Conservation (phyloP, 2,113 vertebrate genomes). For the Camarhynchus parvulus region DNA sequence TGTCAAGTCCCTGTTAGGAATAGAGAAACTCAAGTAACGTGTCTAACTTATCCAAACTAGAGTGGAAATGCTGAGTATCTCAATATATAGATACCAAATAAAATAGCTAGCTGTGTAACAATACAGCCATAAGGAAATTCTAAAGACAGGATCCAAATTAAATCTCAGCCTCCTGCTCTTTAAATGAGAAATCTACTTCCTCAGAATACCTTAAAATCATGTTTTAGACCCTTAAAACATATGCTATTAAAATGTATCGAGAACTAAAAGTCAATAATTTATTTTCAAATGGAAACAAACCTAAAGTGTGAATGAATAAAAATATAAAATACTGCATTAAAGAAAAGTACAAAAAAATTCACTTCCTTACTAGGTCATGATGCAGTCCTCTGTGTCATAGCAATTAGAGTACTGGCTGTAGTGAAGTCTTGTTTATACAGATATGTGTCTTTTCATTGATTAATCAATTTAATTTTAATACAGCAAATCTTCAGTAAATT, state of each 20-base stretch:
- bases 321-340: background rate
- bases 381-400: background rate
- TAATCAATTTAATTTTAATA: background rate
- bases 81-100: background rate
- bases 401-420: background rate
- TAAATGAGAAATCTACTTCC: background rate
- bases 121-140: background rate
- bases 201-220: background rate
- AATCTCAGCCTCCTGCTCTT: background rate
- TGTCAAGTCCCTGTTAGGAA: background rate
- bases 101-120: background rate
- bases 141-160: background rate
- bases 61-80: background rate
- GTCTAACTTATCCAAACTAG: background rate
- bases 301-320: background rate
- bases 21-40: background rate
- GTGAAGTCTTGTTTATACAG: background rate
- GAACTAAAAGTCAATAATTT: background rate
- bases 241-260: background rate
- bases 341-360: background rate
- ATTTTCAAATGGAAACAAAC: background rate
- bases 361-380: background rate
- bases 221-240: background rate
- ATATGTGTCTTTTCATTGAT: background rate
- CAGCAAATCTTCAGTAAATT: background rate